A percentile compares a stretch with the other conserved stretches of the same genome.
Conservation (phyloP, 2,113 vertebrate genomes). For the Chaetura pelagica region DNA sequence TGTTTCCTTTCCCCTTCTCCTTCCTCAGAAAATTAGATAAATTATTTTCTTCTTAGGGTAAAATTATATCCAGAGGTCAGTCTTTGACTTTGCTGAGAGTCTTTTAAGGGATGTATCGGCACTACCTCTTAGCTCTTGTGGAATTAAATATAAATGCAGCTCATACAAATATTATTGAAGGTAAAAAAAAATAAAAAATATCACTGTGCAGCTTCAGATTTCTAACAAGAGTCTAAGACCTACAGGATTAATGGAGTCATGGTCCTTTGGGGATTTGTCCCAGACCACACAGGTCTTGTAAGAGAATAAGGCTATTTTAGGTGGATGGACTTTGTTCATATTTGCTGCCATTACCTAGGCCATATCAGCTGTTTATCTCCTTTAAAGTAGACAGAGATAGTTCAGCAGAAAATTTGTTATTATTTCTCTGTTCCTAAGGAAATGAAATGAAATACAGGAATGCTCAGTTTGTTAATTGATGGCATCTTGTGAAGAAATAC, state of each 20-base stretch:
- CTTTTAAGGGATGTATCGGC: neutral
- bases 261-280: constrained; percentile 28
- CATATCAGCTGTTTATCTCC: constrained; percentile 45
- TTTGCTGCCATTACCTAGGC: constrained; percentile 39
- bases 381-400: constrained; percentile 58
- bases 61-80: constrained; percentile 44
- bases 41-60: neutral
- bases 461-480: constrained; percentile 37
- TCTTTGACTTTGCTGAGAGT: constrained; percentile 22
- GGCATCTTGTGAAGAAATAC: constrained; percentile 6
- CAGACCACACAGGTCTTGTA: constrained; percentile 32
- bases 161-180: constrained; percentile 59
- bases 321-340: constrained; percentile 57
- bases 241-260: constrained; percentile 44
- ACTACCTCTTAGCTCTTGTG: constrained; percentile 44
- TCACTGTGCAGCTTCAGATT: constrained; percentile 23
- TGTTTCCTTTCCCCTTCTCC: neutral
- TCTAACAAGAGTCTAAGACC: neutral
- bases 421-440: constrained; percentile 49
- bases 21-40: neutral
- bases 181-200: neutral
- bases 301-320: constrained; percentile 37
- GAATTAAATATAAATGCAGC: constrained; percentile 49
- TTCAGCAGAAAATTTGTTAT: constrained; percentile 59
- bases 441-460: constrained; percentile 16